Evolutionary conservation across 2,888 invertebrate genomes (phyloP).

Genomic region (Brachynemurus nebulosus): DNA sequence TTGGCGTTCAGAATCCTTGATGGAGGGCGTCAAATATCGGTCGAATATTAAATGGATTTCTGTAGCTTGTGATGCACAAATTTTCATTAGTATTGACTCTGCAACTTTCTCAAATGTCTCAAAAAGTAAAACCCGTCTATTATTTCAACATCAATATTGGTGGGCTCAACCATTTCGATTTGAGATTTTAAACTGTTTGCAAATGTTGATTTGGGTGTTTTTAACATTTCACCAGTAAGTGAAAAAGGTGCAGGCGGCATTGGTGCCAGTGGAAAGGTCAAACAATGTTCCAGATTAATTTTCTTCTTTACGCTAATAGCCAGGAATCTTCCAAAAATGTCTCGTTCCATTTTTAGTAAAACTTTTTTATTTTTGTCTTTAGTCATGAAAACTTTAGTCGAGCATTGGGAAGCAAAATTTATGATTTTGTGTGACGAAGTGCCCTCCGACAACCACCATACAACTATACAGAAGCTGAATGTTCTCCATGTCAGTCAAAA

Average conservation of each 20-base stretch:
- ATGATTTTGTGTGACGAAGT: too few relatives aligned
- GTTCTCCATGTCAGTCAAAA: too few relatives aligned
- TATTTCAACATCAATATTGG: too few relatives aligned
- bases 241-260: constrained; percentile 9
- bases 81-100: constrained; percentile 18
- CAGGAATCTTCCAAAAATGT: too few relatives aligned
- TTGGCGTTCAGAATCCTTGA: background rate
- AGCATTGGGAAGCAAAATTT: too few relatives aligned
- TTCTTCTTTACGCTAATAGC: constrained; percentile 23
- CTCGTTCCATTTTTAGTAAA: too few relatives aligned
- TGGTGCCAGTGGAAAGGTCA: constrained; percentile 16
- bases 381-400: too few relatives aligned
- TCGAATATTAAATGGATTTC: constrained; percentile 19
- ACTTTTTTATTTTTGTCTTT: too few relatives aligned
- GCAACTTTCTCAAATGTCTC: constrained; percentile 19
- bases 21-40: constrained; percentile 6
- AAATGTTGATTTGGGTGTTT: too few relatives aligned
- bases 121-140: constrained; percentile 19
- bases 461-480: too few relatives aligned
- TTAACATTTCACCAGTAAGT: constrained; percentile 11
- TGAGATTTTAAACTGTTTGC: constrained; percentile 20
- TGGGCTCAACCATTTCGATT: constrained; percentile 12
- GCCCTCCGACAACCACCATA: too few relatives aligned
- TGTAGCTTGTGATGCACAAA: constrained; percentile 12
- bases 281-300: constrained; percentile 22